Evolutionary conservation across 2,888 invertebrate genomes (phyloP), one percentile per base, ranked within the genome.

Genomic region (Drosophila lacicola): DNA sequence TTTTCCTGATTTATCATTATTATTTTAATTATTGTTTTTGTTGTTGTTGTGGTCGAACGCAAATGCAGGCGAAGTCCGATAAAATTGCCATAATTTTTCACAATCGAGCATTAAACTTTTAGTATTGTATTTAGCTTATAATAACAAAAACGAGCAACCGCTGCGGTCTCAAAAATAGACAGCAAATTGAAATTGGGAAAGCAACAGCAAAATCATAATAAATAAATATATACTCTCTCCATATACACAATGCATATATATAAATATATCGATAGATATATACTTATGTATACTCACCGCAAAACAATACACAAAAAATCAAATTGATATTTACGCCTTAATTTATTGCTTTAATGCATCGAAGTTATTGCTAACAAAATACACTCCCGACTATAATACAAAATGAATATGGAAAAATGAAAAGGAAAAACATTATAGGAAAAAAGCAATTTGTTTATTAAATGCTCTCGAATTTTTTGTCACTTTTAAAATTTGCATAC

Each of bases 311-410:
- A 63, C 61, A 66, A 51, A 66, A 62, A 75, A 56, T 69, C 25
- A 60, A 78, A 62, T 75, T 79, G 57, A 71, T 68, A 75, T 79
- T 75, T 79, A 51, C 65, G 80, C 60, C 62, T 75, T 68, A 65
- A 71, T 78, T 75, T 75, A 79, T 78, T 53, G 67, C 51, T 39
- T 71, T 64, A 73, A 61, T 75, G 78, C 73, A 75, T 61, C 34
- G 45, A 44, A 41, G 58, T 58, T 51, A 73, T 65, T 54, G 63
- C 37, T 65, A 47, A 56, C 55, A 58, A 73, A 69, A 63, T 55
- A 68, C 56, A 53, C 50, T 60, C 5, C 44, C 56, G 49, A 44
- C 49, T 33, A 44, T 21, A 19, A 34, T n/a, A 53, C n/a, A 25
- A 34, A 33, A 41, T 29, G 13, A 39, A 34, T 39, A 62, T 44